A percentile compares a stretch with the other conserved stretches of the same genome.
phyloP scores from a whole-genome alignment of 2,797 vertebrate species.

The Cynopterus sphinx region DNA sequence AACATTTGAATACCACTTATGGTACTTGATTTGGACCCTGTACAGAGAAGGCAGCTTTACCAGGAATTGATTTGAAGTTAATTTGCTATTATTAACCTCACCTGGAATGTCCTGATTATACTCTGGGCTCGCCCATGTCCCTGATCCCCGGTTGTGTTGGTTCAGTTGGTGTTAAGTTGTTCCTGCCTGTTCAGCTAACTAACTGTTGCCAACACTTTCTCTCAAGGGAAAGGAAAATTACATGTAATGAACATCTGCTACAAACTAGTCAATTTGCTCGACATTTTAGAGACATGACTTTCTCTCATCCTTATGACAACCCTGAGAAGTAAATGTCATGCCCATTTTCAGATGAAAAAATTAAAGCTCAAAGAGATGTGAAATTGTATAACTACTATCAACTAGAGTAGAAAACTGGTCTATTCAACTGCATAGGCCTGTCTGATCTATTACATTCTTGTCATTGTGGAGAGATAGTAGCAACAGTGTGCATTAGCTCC shows the following conservation, averaged over 20 bases:
- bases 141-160: neutral
- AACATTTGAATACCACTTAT: neutral
- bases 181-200: neutral
- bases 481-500: neutral
- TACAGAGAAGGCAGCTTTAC: neutral
- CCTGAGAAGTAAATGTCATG: neutral
- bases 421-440: neutral
- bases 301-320: neutral
- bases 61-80: neutral
- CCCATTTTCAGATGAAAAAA: neutral
- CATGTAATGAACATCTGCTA: neutral
- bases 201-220: neutral
- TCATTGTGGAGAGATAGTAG: neutral
- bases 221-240: neutral
- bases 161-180: neutral
- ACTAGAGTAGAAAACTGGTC: neutral
- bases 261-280: neutral
- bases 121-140: fast-evolving
- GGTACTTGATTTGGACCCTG: too few relatives aligned
- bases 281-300: neutral
- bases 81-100: neutral
- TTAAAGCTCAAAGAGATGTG: neutral
- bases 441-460: neutral
- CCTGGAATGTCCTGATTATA: neutral
- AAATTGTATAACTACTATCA: neutral